Evolutionary conservation across 2,113 vertebrate genomes (phyloP).

Genomic region (Lonchura striata): DNA sequence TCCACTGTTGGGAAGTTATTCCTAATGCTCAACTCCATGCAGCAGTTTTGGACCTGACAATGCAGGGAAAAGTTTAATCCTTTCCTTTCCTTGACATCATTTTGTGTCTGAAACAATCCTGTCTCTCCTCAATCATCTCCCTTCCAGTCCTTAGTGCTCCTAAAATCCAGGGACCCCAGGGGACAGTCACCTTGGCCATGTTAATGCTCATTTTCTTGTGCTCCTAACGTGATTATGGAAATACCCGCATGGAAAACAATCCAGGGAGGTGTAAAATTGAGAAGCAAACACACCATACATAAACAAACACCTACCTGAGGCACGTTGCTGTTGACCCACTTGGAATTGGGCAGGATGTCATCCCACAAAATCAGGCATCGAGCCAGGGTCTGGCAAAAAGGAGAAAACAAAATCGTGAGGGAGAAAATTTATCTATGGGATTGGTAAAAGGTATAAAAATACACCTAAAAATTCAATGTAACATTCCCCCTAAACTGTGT

Average conservation of each 20-base stretch:
- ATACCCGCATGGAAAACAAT: background rate
- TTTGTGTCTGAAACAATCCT: background rate
- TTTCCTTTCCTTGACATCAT: background rate
- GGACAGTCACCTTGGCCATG: background rate
- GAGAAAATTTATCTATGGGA: background rate
- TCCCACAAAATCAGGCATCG: slow-evolving; percentile 98
- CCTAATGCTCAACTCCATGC: background rate
- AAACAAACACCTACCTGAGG: slow-evolving; percentile 83
- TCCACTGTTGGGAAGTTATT: background rate
- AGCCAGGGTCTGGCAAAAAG: slow-evolving; percentile 84
- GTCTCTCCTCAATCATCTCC: background rate
- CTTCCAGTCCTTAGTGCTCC: background rate
- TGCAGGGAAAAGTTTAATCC: background rate
- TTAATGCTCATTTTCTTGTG: background rate
- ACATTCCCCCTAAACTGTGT: background rate
- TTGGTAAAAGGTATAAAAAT: background rate
- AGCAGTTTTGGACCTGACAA: background rate
- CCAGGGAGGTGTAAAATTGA: background rate
- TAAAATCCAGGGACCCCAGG: background rate
- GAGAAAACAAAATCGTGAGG: background rate
- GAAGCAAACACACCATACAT: background rate
- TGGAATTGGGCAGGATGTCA: slow-evolving; percentile 91
- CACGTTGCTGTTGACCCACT: slow-evolving; percentile 96
- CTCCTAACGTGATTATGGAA: fast-evolving
- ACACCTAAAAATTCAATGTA: background rate